Percentiles rank a stretch among this genome's conserved stretches.
Conservation (phyloP, 2,888 invertebrate species). For the Chouioia cunea region DNA sequence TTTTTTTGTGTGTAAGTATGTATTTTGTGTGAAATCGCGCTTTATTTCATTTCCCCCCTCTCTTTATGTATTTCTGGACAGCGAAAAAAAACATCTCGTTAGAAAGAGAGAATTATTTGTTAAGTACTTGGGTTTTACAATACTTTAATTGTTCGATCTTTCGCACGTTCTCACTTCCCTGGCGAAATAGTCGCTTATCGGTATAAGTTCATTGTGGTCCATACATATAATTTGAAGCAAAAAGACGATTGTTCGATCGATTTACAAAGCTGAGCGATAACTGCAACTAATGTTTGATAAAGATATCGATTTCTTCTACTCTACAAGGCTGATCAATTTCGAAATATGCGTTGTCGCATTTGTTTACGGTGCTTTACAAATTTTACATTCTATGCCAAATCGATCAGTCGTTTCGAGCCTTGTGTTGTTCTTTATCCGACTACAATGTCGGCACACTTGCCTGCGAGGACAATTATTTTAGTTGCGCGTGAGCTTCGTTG, state of each 20-base stretch:
- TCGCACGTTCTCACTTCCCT: slow-evolving; percentile 15
- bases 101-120: slow-evolving; percentile 34
- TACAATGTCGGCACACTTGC: neutral
- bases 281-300: slow-evolving; percentile 17
- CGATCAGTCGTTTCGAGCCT: slow-evolving; percentile 19
- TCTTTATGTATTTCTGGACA: slow-evolving; percentile 18
- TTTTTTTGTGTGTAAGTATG: neutral
- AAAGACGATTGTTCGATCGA: slow-evolving; percentile 33
- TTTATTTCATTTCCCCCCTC: slow-evolving; percentile 3
- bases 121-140: slow-evolving; percentile 45
- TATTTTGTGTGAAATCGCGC: slow-evolving; percentile 6
- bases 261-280: slow-evolving; percentile 16
- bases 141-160: slow-evolving; percentile 38
- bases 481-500: neutral
- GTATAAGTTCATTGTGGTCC: slow-evolving; percentile 23
- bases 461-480: neutral
- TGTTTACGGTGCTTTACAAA: too few species aligned
- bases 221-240: slow-evolving; percentile 39
- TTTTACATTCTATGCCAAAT: slow-evolving; percentile 8
- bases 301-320: neutral
- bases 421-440: neutral
- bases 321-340: neutral
- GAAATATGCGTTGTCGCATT: neutral
- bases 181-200: slow-evolving; percentile 24
- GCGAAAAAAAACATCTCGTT: slow-evolving; percentile 28